Base-by-base conservation (phyloP, 2,888 invertebrate genomes). In the Emesis russula region DNA sequence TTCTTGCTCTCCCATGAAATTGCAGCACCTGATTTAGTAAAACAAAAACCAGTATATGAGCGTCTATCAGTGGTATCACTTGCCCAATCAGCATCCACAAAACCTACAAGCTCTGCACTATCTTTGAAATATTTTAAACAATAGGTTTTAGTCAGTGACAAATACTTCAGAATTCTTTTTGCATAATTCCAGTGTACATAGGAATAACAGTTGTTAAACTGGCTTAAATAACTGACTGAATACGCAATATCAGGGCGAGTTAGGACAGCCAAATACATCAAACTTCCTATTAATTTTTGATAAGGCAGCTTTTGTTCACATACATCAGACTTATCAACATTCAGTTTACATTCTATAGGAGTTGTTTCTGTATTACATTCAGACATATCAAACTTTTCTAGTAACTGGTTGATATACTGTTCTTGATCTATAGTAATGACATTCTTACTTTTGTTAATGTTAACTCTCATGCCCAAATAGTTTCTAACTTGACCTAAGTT, bases 391-490 rank as follows among this genome's bases (percentile, higher is more conserved):
- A 78, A 66, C 31, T 44, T 53, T 53, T 53, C 53, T n/a, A 53
- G 53, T 53, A 53, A 53, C 58, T 58, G 58, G 5, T 58, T 58
- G 58, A n/a, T 58, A 58, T 58, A 58, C n/a, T 58, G 58, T n/a
- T 58, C 15, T n/a, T 58, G 58, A 58, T 58, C 58, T 58, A n/a
- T 58, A 58, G n/a, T 18, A n/a, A 58, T 58, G 2, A 58, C 58
- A 58, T 58, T 58, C 2, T 58, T n/a, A 18, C 58, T 74, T 71
- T 13, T 44, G n/a, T 41, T n/a, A 11, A 84, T 44, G 25, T 81
- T 81, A 44, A 81, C 70, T 76, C 63, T 68, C 73, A 81, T 81
- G 41, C 81, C 77, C 63, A 81, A 77, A 41, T 68, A 85, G 13
- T 80, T 80, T 81, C 63, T 80, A 15, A 83, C 31, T 18, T 48